Conservation (phyloP, 2,797 vertebrate species). For the Champsocephalus esox region DNA sequence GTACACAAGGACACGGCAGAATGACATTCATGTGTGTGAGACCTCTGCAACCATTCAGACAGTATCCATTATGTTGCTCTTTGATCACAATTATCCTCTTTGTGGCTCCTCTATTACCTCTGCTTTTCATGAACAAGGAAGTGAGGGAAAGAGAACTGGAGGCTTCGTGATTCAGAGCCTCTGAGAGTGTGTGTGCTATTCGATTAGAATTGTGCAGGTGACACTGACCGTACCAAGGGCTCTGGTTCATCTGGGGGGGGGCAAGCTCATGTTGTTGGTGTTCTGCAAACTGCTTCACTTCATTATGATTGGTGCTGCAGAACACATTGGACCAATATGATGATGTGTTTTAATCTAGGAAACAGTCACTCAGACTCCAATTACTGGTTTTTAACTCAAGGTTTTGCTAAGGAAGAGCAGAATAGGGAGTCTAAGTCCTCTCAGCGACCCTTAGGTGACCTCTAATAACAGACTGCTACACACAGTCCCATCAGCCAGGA, state of each 20-base stretch:
- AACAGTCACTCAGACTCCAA: slow-evolving; percentile 48
- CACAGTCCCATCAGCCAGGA: background rate
- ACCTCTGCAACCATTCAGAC: slow-evolving; percentile 58
- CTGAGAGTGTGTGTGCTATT: slow-evolving; percentile 48
- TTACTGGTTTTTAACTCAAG: slow-evolving; percentile 41
- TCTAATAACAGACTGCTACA: slow-evolving; percentile 17
- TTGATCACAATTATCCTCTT: slow-evolving; percentile 68
- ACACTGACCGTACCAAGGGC: slow-evolving; percentile 32
- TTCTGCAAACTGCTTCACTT: slow-evolving; percentile 30
- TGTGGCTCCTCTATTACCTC: slow-evolving; percentile 49
- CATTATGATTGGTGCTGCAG: slow-evolving; percentile 49
- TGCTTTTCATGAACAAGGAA: slow-evolving; percentile 56
- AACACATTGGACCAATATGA: slow-evolving; percentile 59
- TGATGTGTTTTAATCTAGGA: slow-evolving; percentile 42
- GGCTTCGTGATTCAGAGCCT: slow-evolving; percentile 28
- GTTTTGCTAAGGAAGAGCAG: slow-evolving; percentile 30
- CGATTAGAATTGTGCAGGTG: slow-evolving; percentile 58
- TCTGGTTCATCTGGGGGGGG: slow-evolving; percentile 18
- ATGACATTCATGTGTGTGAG: slow-evolving; percentile 60
- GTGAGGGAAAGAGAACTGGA: slow-evolving; percentile 28
- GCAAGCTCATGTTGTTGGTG: slow-evolving; percentile 34
- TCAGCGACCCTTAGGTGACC: slow-evolving; percentile 27
- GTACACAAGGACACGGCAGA: slow-evolving; percentile 14
- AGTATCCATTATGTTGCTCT: slow-evolving; percentile 65
- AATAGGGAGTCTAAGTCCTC: slow-evolving; percentile 15